These are phyloP conservation scores for Deilephila elpenor DNA, from an alignment of 2,888 invertebrate species.

Conservation along the genomic window DNA sequence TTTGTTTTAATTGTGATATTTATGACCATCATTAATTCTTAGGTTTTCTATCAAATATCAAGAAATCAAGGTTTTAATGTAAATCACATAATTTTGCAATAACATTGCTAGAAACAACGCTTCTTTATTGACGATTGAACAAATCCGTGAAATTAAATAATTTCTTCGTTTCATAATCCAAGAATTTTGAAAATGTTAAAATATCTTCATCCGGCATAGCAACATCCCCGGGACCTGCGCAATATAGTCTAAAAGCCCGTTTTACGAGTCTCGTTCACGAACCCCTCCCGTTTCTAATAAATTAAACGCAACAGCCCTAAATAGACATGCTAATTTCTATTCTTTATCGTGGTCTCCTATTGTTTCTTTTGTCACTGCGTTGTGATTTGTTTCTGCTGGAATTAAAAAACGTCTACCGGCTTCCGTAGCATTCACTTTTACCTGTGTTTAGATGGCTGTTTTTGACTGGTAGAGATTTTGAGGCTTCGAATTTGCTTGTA, in stretches of 20 bases:
- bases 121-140: no score
- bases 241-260: slow-evolving; percentile 53
- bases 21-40: no score
- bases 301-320: slow-evolving; percentile 62
- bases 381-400: slow-evolving; percentile 35
- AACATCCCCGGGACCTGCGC: slow-evolving; percentile 26
- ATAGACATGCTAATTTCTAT: slow-evolving; percentile 65
- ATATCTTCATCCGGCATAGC: background rate
- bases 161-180: no score
- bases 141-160: no score
- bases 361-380: slow-evolving; percentile 38
- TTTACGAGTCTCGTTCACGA: slow-evolving; percentile 44
- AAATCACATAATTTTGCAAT: no score
- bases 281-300: slow-evolving; percentile 53
- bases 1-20: no score
- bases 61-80: no score
- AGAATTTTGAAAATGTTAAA: background rate
- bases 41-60: no score
- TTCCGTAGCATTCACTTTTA: background rate
- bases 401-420: slow-evolving; percentile 13
- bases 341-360: slow-evolving; percentile 48
- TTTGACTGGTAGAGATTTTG: background rate
- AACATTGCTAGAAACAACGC: no score
- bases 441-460: background rate
- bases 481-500: background rate